phyloP scores from a whole-genome alignment of 2,113 vertebrate species.

The Oenanthe oenanthe region DNA sequence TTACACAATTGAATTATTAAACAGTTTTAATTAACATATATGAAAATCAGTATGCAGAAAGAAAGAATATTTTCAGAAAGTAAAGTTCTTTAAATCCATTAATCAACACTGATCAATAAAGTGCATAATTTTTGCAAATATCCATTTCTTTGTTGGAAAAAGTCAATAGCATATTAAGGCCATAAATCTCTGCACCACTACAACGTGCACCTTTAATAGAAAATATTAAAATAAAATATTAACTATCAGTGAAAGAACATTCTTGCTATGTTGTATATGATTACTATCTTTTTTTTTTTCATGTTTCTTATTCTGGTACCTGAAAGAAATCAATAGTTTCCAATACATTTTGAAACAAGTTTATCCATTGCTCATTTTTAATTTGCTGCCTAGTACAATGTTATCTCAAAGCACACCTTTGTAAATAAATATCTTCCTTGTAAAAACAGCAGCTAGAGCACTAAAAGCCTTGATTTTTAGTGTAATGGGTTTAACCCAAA shows the following conservation, averaged over 20 bases:
- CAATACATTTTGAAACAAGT: background rate
- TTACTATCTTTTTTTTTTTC: background rate
- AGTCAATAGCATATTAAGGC: background rate
- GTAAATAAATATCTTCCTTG: background rate
- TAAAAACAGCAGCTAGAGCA: background rate
- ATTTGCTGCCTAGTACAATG: background rate
- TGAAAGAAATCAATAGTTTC: conserved; percentile 24
- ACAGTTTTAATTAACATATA: background rate
- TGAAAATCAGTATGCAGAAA: background rate
- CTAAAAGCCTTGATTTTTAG: background rate
- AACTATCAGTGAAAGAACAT: background rate
- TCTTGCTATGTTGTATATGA: background rate
- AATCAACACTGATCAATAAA: background rate
- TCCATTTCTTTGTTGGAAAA: background rate
- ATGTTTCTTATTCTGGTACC: background rate
- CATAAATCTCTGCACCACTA: background rate
- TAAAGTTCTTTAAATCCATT: background rate
- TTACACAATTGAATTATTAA: background rate
- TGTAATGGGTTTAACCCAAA: background rate
- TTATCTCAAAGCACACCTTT: background rate
- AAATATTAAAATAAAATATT: conserved; percentile 12
- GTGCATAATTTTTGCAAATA: background rate
- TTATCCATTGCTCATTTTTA: background rate
- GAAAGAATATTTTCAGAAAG: background rate
- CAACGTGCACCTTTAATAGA: background rate